Percentiles rank a stretch among this genome's conserved stretches.
These are phyloP conservation scores for Hemithea aestivaria DNA, from an alignment of 2,888 invertebrate genomes.

Conservation along the genomic window DNA sequence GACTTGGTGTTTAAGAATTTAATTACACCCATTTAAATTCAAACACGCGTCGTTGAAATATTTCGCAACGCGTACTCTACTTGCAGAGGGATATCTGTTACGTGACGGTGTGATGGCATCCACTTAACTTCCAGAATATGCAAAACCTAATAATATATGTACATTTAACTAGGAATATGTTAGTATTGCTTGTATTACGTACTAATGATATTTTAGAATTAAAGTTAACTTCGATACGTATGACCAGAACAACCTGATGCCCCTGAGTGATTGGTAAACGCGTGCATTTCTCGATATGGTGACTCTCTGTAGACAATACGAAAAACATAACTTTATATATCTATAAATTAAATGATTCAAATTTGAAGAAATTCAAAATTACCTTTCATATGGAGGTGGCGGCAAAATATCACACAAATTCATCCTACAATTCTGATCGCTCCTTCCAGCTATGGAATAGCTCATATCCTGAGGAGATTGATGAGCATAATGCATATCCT, in stretches of 20 bases:
- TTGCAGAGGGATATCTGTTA: slow-evolving; percentile 16
- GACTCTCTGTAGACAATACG: slow-evolving; percentile 71
- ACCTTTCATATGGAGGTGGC: slow-evolving; percentile 74
- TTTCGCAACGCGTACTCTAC: slow-evolving; percentile 16
- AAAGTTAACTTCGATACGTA: slow-evolving; percentile 65
- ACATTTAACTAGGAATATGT: slow-evolving; percentile 49
- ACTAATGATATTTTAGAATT: slow-evolving; percentile 64
- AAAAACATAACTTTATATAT: background rate
- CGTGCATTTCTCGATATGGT: slow-evolving; percentile 63
- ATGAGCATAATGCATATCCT: slow-evolving; percentile 5
- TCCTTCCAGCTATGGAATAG: slow-evolving; percentile 54
- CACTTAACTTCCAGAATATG: slow-evolving; percentile 41
- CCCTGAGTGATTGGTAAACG: slow-evolving; percentile 66
- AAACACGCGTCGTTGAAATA: slow-evolving; percentile 21
- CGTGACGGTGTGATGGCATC: slow-evolving; percentile 42
- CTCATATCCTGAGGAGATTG: slow-evolving; percentile 35
- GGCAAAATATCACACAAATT: slow-evolving; percentile 70
- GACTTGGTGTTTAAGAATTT: slow-evolving; percentile 5
- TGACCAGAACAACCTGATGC: slow-evolving; percentile 71
- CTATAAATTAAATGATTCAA: background rate
- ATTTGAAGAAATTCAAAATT: too few species aligned
- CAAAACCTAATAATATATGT: slow-evolving; percentile 58
- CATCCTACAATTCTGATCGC: slow-evolving; percentile 68
- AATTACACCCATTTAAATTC: slow-evolving; percentile 27
- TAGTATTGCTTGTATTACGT: slow-evolving; percentile 73